Evolutionary conservation across 2,888 invertebrate species (phyloP), one percentile per base, ranked within the genome.

Genomic region (Pollenia griseotomentosa): DNA sequence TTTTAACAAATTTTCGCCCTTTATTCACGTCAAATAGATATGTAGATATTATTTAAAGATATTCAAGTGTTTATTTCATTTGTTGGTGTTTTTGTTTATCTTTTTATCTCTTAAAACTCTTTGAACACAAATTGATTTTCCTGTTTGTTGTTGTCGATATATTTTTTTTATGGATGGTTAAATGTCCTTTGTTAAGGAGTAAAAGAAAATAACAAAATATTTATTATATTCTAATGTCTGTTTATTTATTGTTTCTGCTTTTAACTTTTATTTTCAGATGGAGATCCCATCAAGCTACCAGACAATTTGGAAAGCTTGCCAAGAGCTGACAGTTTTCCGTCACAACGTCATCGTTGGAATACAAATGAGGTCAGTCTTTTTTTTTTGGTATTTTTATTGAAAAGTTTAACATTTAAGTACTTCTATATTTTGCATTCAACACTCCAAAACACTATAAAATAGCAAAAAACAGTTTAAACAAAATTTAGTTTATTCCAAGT

Each of bases 321-420:
- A 90, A 96, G 97, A 92, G 98, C 98, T 88, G 98, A 98, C 94
- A 97, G 98, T 94, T 98, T 99, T 94, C 98, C 98, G 89, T 96
- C 96, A 90, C 98, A 98, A 94, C 95, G 98, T 93, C 98, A 99
- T 94, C 96, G 98, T 91, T 99, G 99, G 99, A 99, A 99, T 96
- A 99, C 98, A 93, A 99, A 99, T 95, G 99, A 99, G 97, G 99
- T 98, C 93, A 95, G 95, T 92, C 90, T 87, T 88, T 83, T 88
- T 89, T 19, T 71, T 42, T 44, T 48, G 19, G 1, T 53, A 65
- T 48, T 80, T 59, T 16, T 16, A 61, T 78, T 86, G 59, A 23
- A 51, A 68, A 33, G 59, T 73, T 85, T 61, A 80, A 57, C 53
- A 83, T 48, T 66, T 19, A 63, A 55, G 48, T 81, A 78, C 68